phyloP scores from a whole-genome alignment of 2,888 invertebrate species.

The Cistogaster globosa region DNA sequence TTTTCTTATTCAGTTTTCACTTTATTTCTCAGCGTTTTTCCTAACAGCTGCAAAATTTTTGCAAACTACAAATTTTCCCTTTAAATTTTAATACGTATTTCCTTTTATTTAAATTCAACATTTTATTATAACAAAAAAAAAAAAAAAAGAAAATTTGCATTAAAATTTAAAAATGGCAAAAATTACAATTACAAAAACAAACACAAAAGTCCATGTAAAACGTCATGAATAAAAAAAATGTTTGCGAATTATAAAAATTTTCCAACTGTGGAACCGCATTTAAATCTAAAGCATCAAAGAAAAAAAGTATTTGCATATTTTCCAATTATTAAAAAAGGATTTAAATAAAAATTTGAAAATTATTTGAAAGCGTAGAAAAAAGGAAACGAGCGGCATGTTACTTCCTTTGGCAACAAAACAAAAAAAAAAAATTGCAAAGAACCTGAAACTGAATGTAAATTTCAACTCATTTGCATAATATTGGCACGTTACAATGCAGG shows the following conservation, averaged over 20 bases:
- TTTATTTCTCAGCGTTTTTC: slow-evolving; percentile 40
- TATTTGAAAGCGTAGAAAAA: slow-evolving; percentile 40
- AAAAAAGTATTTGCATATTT: slow-evolving; percentile 74
- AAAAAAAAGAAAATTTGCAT: slow-evolving; percentile 72
- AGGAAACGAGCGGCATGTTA: slow-evolving; percentile 67
- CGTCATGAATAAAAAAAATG: slow-evolving; percentile 46
- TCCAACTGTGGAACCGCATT: slow-evolving; percentile 70
- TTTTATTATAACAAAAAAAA: slow-evolving; percentile 65
- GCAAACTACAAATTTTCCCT: slow-evolving; percentile 20
- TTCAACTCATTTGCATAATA: slow-evolving; percentile 76
- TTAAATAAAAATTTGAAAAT: slow-evolving; percentile 16
- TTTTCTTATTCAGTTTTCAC: background rate
- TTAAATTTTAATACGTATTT: slow-evolving; percentile 49
- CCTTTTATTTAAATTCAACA: slow-evolving; percentile 40
- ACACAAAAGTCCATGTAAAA: slow-evolving; percentile 71
- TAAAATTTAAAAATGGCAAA: slow-evolving; percentile 72
- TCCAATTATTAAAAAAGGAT: slow-evolving; percentile 64
- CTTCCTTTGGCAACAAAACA: slow-evolving; percentile 37
- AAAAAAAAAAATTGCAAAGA: slow-evolving; percentile 46
- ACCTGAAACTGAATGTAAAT: slow-evolving; percentile 37
- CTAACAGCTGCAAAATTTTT: slow-evolving; percentile 37
- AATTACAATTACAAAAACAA: slow-evolving; percentile 77
- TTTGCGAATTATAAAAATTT: slow-evolving; percentile 56
- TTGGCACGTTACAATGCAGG: slow-evolving; percentile 75
- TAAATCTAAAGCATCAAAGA: slow-evolving; percentile 41